Percentiles rank a stretch among this genome's conserved stretches.
These are phyloP conservation scores for Alaudala cheleensis DNA, from an alignment of 2,113 vertebrate genomes.

Conservation along the genomic window DNA sequence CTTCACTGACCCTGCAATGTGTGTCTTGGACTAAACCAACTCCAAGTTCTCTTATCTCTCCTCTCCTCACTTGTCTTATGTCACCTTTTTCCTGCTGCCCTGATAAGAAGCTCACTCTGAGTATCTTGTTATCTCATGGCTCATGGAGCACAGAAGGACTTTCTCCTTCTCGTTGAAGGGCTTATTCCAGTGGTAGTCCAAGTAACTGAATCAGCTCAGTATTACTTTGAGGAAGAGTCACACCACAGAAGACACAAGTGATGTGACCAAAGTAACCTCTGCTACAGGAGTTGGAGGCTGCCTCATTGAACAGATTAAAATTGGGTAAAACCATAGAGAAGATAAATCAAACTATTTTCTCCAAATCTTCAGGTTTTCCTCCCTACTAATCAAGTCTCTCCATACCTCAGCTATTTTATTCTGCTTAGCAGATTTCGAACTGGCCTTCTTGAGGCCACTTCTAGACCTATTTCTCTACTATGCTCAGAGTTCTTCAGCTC, in stretches of 20 bases:
- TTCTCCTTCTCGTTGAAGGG: background rate
- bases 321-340: background rate
- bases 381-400: background rate
- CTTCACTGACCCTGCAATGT: fast-evolving
- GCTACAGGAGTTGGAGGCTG: background rate
- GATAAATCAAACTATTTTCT: background rate
- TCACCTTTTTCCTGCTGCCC: background rate
- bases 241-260: background rate
- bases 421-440: background rate
- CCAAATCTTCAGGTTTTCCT: background rate
- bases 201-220: background rate
- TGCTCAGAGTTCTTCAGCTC: background rate
- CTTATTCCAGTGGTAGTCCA: background rate
- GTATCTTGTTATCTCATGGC: background rate
- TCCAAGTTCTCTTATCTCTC: background rate
- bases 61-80: background rate
- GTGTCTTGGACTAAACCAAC: background rate
- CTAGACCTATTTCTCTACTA: background rate
- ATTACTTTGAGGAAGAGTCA: background rate
- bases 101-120: background rate
- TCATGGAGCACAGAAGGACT: background rate
- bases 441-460: background rate
- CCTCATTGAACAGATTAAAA: background rate
- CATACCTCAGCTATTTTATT: background rate
- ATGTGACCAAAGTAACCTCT: background rate